Evolutionary conservation across 1,140 invertebrate species (phyloP), one percentile per base, ranked within the genome.

Genomic region (Alviniconcha marisindica): DNA sequence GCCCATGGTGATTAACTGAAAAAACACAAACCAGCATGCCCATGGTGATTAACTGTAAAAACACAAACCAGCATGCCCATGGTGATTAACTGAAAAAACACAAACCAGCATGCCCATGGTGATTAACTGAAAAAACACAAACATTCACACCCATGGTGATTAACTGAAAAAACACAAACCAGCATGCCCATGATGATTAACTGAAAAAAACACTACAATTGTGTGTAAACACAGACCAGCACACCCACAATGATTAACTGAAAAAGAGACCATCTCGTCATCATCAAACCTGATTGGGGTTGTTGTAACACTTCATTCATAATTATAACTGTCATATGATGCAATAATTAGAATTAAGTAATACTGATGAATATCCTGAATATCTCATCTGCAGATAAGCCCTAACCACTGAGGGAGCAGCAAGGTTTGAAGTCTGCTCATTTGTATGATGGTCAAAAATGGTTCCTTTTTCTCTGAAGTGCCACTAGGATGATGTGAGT

Each of bases 41-140:
- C 89, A 92, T 91, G 4, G 90, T 91, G 15, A 92, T 88, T 7
- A 92, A 56, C 91, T 92, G 89, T 66, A 89, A 89, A 21, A 14
- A 60, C 15, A 48, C 44, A 48, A 21, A 60, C 24, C 7, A 60
- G 7, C 56, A 66, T 14, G 15, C 7, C 24, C 31, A 33, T 60
- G 3, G 56, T 60, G 14, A 60, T n/a, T 3, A 60, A 15, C 56
- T 60, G 56, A 24, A 60, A 60, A n/a, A 15, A n/a, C 24, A 60
- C 24, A n/a, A 15, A 28, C 24, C 10, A 60, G 24, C 24, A 60
- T 28, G 3, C 56, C 56, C 24, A 24, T 60, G 3, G n/a, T 60
- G 15, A 60, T 60, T 3, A 60, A 15, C 56, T 60, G 56, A 24
- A 60, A 60, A 21, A 48, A 18, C 18, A 48, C 7, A 18, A 48